Evolutionary conservation across 2,797 vertebrate genomes (phyloP).

Genomic region (Lateolabrax maculatus): DNA sequence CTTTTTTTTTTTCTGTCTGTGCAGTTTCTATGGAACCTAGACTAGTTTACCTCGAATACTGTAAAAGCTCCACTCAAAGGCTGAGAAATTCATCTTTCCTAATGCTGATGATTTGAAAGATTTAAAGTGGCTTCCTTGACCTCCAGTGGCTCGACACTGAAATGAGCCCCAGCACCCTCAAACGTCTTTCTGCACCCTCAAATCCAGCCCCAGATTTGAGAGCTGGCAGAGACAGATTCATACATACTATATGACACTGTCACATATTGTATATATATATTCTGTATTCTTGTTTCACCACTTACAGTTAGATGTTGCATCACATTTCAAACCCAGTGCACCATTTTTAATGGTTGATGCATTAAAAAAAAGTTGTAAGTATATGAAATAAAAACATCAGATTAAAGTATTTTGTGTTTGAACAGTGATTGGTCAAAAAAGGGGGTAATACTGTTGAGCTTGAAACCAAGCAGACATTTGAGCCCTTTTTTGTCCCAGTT

Average conservation of each 20-base stretch:
- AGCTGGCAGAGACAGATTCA: neutral
- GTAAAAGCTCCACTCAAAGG: neutral
- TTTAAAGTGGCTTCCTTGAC: neutral
- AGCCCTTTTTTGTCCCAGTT: conserved; percentile 27
- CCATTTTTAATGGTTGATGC: neutral
- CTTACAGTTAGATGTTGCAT: neutral
- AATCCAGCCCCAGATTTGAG: neutral
- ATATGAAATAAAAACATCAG: neutral
- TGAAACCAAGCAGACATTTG: conserved; percentile 5
- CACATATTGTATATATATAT: neutral
- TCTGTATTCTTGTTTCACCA: neutral
- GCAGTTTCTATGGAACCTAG: neutral
- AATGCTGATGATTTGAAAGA: neutral
- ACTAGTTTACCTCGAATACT: neutral
- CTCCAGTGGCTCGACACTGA: neutral
- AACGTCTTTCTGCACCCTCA: neutral
- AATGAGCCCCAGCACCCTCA: neutral
- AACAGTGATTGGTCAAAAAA: neutral
- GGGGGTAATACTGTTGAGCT: neutral
- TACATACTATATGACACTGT: neutral
- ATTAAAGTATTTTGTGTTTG: neutral
- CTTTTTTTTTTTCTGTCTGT: neutral
- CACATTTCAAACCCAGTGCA: neutral
- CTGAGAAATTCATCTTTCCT: neutral
- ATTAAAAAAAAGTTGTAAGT: neutral